Conservation (phyloP, 2,113 vertebrate species). For the Rhinopithecus roxellana region DNA sequence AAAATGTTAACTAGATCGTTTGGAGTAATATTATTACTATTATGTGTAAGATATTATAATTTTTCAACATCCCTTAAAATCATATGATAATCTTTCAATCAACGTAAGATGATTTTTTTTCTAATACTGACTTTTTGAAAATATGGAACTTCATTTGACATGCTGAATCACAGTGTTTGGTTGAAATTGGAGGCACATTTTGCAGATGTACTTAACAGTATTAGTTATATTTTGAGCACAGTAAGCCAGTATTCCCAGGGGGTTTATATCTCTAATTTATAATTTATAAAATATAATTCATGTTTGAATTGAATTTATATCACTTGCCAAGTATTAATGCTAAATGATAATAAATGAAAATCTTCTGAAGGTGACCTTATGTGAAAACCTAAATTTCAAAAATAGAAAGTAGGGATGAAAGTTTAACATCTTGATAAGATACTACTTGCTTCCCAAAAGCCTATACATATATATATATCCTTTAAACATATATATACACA, state of each 20-base stretch:
- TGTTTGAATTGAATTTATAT: background rate
- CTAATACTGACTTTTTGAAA: background rate
- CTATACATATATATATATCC: background rate
- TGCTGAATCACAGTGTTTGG: background rate
- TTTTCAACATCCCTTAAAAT: background rate
- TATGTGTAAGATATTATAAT: background rate
- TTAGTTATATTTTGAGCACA: background rate
- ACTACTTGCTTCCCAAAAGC: background rate
- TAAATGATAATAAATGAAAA: background rate
- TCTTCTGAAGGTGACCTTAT: background rate
- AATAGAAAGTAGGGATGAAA: background rate
- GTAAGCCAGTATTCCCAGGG: background rate
- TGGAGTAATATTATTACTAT: background rate
- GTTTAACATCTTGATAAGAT: background rate
- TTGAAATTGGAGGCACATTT: background rate
- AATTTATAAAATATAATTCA: constrained; percentile 10
- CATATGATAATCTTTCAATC: background rate
- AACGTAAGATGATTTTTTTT: background rate
- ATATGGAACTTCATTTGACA: background rate
- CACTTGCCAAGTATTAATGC: background rate
- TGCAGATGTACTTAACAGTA: background rate
- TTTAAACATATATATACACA: background rate
- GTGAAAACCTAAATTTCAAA: background rate
- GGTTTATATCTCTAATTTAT: constrained; percentile 12
- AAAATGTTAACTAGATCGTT: background rate